Conservation (phyloP, 2,888 invertebrate genomes). For the Aradus depressus region DNA sequence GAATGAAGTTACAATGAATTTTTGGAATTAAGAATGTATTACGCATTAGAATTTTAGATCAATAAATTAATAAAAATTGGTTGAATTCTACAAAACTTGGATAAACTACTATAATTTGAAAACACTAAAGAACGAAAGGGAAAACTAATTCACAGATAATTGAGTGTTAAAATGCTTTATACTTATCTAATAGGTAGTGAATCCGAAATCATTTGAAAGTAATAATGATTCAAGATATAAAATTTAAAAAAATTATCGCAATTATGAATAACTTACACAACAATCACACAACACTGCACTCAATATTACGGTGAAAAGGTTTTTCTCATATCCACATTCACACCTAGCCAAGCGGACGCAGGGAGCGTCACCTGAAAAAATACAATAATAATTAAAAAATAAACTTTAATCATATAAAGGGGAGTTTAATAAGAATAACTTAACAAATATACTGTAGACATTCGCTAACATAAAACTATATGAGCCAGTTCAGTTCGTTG, state of each 20-base stretch:
- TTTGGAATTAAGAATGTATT: conserved; percentile 2
- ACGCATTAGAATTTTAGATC: neutral
- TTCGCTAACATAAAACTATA: too few relatives aligned
- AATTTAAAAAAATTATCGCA: neutral
- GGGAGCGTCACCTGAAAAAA: conserved; percentile 18
- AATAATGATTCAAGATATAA: neutral
- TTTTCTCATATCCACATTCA: conserved; percentile 18
- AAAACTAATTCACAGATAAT: neutral
- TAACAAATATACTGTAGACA: neutral
- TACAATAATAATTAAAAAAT: neutral
- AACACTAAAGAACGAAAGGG: neutral
- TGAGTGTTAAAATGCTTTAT: neutral
- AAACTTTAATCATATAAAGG: neutral
- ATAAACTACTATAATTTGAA: neutral
- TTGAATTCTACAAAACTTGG: too few relatives aligned
- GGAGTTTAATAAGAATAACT: neutral
- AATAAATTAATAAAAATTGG: too few relatives aligned
- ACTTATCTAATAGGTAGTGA: neutral
- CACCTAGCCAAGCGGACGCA: conserved; percentile 12
- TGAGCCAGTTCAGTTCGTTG: too few relatives aligned
- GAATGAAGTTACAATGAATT: too few relatives aligned
- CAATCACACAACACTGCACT: conserved; percentile 14
- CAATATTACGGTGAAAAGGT: conserved; percentile 6
- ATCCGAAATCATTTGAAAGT: neutral
- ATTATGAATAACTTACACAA: conserved; percentile 18